Percentiles rank a stretch among this genome's conserved stretches.
phyloP scores from a whole-genome alignment of 2,113 vertebrate genomes.

The Lophura nycthemera region DNA sequence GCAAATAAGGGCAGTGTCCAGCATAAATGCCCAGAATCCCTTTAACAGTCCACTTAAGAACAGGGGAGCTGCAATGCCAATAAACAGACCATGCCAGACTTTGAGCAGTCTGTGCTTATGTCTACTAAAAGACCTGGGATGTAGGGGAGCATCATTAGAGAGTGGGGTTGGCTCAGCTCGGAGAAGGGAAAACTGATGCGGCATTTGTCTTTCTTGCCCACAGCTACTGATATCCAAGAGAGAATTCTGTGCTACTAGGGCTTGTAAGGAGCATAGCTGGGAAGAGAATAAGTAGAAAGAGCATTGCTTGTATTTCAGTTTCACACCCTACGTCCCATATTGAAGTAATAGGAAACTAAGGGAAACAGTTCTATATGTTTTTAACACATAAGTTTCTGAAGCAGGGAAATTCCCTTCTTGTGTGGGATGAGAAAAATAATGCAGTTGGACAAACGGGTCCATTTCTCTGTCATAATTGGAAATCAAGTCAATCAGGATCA shows the following conservation, averaged over 20 bases:
- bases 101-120: not conserved
- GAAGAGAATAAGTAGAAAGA: not conserved
- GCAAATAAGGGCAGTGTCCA: not conserved
- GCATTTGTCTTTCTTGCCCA: not conserved
- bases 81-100: not conserved
- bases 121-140: not conserved
- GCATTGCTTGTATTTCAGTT: not conserved
- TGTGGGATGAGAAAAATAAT: not conserved
- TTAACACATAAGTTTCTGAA: not conserved
- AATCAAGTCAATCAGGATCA: fast-evolving
- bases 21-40: not conserved
- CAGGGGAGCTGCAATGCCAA: not conserved
- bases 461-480: not conserved
- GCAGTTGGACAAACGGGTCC: not conserved
- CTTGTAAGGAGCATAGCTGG: not conserved
- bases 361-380: not conserved
- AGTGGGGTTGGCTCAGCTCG: not conserved
- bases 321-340: not conserved
- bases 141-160: not conserved
- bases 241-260: not conserved
- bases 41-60: not conserved
- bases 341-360: not conserved
- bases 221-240: fast-evolving
- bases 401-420: not conserved
- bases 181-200: not conserved